Conservation (phyloP, 1,140 invertebrate genomes). For the Catajapyx aquilonaris region DNA sequence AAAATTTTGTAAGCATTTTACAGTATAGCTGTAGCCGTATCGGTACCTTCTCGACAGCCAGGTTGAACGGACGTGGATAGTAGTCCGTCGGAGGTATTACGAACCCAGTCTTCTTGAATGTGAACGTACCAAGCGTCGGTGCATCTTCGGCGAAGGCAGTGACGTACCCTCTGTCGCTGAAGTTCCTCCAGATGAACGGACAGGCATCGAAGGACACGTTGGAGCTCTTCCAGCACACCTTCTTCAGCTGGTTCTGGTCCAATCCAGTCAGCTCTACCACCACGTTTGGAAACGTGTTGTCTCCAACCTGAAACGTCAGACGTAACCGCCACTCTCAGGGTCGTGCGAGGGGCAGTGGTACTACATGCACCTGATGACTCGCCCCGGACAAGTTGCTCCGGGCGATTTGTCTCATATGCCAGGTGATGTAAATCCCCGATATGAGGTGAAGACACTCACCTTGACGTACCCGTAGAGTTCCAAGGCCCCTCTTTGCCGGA, state of each 20-base stretch:
- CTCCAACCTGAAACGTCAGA: constrained; percentile 12
- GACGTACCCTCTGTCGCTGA: no score
- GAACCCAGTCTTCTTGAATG: constrained; percentile 21
- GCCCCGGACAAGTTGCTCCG: no score
- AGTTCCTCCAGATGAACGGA: constrained; percentile 21
- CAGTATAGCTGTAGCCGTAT: no score
- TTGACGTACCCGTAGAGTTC: constrained; percentile 12
- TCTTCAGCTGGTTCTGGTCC: constrained; percentile 6
- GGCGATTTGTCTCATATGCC: no score
- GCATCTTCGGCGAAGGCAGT: constrained; percentile 21
- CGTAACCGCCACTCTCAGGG: no score
- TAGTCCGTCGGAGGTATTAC: constrained; percentile 18
- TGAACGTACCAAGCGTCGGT: constrained; percentile 18
- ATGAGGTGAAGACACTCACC: no score
- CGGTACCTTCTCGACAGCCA: constrained; percentile 9
- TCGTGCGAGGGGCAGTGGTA: no score
- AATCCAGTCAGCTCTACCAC: constrained; percentile 16
- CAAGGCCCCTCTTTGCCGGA: constrained; percentile 10
- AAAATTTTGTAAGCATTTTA: no score
- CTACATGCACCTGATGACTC: no score
- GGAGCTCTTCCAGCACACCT: constrained; percentile 2
- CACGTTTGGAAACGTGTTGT: constrained; percentile 20
- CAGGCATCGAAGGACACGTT: constrained; percentile 14
- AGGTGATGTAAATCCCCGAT: no score
- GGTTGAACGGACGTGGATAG: constrained; percentile 16